Conservation (phyloP, 1,140 invertebrate genomes). For the Drosophila oshimai region DNA sequence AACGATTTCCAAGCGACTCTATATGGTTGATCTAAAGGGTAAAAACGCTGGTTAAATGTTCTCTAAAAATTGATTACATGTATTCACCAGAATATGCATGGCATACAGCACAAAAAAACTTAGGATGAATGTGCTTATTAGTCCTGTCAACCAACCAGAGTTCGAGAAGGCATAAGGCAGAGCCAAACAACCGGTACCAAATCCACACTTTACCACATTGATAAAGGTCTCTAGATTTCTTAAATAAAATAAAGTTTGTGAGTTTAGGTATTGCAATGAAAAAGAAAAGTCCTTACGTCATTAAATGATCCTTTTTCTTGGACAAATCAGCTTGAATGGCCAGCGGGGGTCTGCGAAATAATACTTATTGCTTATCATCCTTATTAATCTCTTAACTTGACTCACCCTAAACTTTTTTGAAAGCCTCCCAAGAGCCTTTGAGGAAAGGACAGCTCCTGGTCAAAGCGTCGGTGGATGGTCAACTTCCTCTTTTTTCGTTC, state of each 20-base stretch:
- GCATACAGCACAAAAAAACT: conserved; percentile 34
- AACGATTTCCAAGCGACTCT: not conserved
- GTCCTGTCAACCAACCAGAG: conserved; percentile 46
- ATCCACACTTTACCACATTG: conserved; percentile 45
- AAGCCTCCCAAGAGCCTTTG: conserved; percentile 7
- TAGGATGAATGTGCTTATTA: conserved; percentile 35
- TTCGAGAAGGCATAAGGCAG: conserved; percentile 42
- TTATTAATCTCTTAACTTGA: not conserved
- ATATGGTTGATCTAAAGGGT: conserved; percentile 30
- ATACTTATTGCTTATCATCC: not conserved
- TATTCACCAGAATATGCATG: conserved; percentile 60
- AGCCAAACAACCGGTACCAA: conserved; percentile 62
- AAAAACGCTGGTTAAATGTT: not conserved
- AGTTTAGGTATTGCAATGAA: not conserved
- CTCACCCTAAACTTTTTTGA: conserved; percentile 35
- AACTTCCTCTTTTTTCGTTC: conserved; percentile 11
- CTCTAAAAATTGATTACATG: too few species aligned
- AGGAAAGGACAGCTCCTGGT: conserved; percentile 4
- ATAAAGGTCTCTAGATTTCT: conserved; percentile 53
- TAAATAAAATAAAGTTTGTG: too few species aligned
- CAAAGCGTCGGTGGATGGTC: not conserved
- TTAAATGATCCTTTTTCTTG: not conserved
- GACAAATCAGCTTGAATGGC: not conserved
- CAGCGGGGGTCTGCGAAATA: conserved; percentile 1
- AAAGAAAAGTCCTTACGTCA: conserved; percentile 35